Evolutionary conservation across 2,888 invertebrate genomes (phyloP), one percentile per base, ranked within the genome.

Genomic region (Trichopria drosophilae): DNA sequence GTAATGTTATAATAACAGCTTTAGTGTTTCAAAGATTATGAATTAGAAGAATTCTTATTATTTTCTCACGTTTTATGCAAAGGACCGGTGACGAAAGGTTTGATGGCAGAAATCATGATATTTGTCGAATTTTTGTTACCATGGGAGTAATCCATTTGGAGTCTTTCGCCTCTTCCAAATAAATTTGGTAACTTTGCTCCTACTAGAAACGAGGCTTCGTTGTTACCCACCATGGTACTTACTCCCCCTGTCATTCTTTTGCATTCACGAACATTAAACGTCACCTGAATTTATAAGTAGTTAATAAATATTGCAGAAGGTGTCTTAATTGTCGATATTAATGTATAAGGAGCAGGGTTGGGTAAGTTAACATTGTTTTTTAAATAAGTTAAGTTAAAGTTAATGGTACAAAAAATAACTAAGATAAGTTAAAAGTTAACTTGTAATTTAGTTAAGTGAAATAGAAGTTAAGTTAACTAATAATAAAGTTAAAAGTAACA

Each of bases 221-320:
- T 94, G 70, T 93, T 91, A 18, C 93, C 93, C 53, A 95, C 86
- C 59, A 88, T 84, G 0, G 94, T 93, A 67, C 87, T 90, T 26
- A 94, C 81, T 0, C 90, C 89, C 13, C 94, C 96, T 44, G 87
- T 84, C 16, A 94, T 72, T n/a, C 90, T 79, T 12, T 87, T 86
- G 60, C 87, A 72, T 76, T 98, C 97, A 45, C 83, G 82, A 29
- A 95, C 95, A 60, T 86, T 84, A 69, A 94, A 94, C 15, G 91
- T 91, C 26, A 95, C 86, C 83, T 90, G 71, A 37, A 52, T 35
- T 40, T 6, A 23, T 37, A 24, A 4, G 32, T 7, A 18, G 12
- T n/a, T 7, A 36, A n/a, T n/a, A n/a, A n/a, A n/a, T n/a, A n/a
- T n/a, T n/a, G n/a, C n/a, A n/a, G n/a, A n/a, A n/a, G n/a, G n/a